Evolutionary conservation across 1,140 invertebrate species (phyloP), one percentile per base, ranked within the genome.

Genomic region (Helicoverpa armigera): DNA sequence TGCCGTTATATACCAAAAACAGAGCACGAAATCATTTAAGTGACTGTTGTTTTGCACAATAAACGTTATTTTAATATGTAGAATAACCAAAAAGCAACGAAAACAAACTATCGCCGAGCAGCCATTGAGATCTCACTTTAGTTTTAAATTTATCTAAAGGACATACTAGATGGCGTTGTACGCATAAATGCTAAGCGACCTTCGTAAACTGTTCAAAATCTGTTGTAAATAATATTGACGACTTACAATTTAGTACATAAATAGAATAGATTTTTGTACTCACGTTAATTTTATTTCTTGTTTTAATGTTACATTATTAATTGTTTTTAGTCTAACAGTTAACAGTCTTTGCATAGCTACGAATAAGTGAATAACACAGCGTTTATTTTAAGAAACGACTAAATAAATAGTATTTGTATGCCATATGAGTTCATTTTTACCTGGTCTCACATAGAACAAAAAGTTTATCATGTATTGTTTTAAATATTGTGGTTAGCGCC

Each of bases 151-250:
- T 70, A 16, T 23, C 14, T 23, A 14, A 31, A 31, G 11, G 23
- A 53, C 11, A 29, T 14, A 54, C 67, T 70, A 70, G 67, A 53
- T 70, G 67, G 67, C 67, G 67, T n/a, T 53, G 35, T n/a, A 70
- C 1, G 2, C 10, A 53, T 51, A n/a, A 14, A 54, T 54, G 35
- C 35, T 14, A n/a, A 54, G 14, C n/a, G 1, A 54, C 13, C 35
- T 9, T 43, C 9, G 35, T 43, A 43, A 43, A 43, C 5, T 43
- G 35, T 9, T 7, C 3, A 61, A 29, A 61, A 63, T 63, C 2
- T 35, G 2, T 63, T 63, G 60, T 61, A 63, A 63, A 63, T 63
- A 63, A 63, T 58, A 2, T 58, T 58, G 56, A 18, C 11, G 56
- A 58, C n/a, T 9, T 58, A 58, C 18, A 58, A 58, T 58, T 58